A percentile compares a stretch with the other conserved stretches of the same genome.
These are phyloP conservation scores for Clytia hemisphaerica DNA, from an alignment of 30 jellyfish, hydroid and myxozoan genomes.

Conservation along the genomic window DNA sequence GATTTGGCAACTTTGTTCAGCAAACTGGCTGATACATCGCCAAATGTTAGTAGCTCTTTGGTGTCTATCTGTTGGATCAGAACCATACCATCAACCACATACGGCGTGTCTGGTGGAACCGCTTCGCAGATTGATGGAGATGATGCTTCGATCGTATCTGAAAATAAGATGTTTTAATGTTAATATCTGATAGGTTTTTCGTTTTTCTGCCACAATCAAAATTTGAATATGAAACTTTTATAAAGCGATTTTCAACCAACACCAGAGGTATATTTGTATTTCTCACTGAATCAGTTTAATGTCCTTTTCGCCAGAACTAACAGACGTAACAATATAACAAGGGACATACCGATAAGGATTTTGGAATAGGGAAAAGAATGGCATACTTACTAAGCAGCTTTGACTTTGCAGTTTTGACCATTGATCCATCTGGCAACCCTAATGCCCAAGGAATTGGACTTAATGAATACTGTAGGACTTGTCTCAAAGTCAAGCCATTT, in stretches of 20 bases:
- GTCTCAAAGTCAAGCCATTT: constrained; percentile 19
- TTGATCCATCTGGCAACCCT: constrained; percentile 37
- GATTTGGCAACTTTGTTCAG: too few relatives aligned
- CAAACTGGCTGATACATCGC: constrained; percentile 37
- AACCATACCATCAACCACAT: constrained; percentile 30
- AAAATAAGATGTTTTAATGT: too few relatives aligned
- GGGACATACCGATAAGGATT: too few relatives aligned
- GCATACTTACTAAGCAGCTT: constrained; percentile 17
- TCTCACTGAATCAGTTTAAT: too few relatives aligned
- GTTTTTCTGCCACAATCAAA: too few relatives aligned
- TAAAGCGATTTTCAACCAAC: too few relatives aligned
- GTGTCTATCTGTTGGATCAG: constrained; percentile 22
- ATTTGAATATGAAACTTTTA: too few relatives aligned
- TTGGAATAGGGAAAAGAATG: too few relatives aligned
- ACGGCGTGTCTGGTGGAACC: constrained; percentile 15
- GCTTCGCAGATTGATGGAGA: background rate
- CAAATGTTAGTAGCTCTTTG: constrained; percentile 4
- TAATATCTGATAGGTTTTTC: too few relatives aligned
- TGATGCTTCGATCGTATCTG: constrained; percentile 8
- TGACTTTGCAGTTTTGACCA: constrained; percentile 38
- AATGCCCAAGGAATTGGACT: constrained; percentile 57
- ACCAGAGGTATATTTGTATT: too few relatives aligned
- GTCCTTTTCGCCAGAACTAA: too few relatives aligned
- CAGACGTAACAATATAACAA: too few relatives aligned
- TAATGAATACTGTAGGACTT: constrained; percentile 17